Conservation (phyloP, 2,113 vertebrate genomes). For the Plectropomus leopardus region DNA sequence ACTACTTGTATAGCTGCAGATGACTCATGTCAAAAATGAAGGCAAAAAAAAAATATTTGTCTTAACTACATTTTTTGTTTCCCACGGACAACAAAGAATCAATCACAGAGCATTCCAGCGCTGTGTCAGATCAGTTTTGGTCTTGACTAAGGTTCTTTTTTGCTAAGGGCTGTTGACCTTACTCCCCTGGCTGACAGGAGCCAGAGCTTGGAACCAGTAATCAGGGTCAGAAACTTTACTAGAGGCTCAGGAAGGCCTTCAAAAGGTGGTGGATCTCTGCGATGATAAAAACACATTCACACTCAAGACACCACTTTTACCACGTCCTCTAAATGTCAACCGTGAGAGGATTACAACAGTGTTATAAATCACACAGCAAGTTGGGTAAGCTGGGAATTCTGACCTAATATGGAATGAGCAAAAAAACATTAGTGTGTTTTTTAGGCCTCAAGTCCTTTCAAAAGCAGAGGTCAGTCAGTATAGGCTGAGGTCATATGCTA, state of each 20-base stretch:
- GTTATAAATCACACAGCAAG: conserved; percentile 73
- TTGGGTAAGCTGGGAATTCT: conserved; percentile 62
- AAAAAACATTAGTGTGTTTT: conserved; percentile 68
- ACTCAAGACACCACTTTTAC: conserved; percentile 73
- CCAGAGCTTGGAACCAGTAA: conserved; percentile 77
- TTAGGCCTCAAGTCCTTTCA: conserved; percentile 73
- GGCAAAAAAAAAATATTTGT: conserved; percentile 4
- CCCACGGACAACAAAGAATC: conserved; percentile 39
- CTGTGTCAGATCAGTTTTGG: conserved; percentile 63
- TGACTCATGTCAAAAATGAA: conserved; percentile 38
- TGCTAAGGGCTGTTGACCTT: conserved; percentile 78
- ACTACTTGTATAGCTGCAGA: conserved; percentile 4
- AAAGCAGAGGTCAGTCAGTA: conserved; percentile 80
- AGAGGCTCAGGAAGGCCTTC: conserved; percentile 75
- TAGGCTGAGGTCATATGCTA: conserved; percentile 86
- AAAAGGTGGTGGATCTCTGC: conserved; percentile 74
- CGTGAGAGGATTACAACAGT: conserved; percentile 60
- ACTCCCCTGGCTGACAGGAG: conserved; percentile 73
- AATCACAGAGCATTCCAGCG: conserved; percentile 59
- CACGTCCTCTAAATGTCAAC: conserved; percentile 78
- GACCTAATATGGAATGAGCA: conserved; percentile 59
- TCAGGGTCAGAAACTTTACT: conserved; percentile 81
- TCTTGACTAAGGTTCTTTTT: conserved; percentile 47
- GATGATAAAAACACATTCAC: conserved; percentile 76
- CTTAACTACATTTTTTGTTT: conserved; percentile 10